Conservation (phyloP, 2,113 vertebrate species). For the Nymphicus hollandicus region DNA sequence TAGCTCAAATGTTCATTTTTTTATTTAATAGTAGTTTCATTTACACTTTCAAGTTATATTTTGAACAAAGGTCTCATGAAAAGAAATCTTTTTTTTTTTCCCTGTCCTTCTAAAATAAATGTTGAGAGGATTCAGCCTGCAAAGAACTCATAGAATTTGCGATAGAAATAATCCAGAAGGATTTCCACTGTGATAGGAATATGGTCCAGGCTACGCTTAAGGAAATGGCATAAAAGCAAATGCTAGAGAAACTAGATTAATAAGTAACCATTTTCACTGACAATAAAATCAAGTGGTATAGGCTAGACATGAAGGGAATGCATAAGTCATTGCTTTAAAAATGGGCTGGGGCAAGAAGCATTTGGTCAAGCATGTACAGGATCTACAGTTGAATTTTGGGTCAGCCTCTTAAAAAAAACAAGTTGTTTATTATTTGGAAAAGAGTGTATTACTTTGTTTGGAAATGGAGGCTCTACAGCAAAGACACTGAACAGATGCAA, state of each 20-base stretch:
- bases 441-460: neutral
- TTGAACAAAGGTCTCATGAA: slow-evolving; percentile 64
- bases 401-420: slow-evolving; percentile 14
- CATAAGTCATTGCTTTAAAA: slow-evolving; percentile 25
- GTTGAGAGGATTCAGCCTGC: slow-evolving; percentile 46
- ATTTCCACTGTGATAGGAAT: slow-evolving; percentile 40
- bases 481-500: neutral
- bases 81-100: slow-evolving; percentile 6
- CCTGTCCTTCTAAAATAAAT: slow-evolving; percentile 56
- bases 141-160: slow-evolving; percentile 49
- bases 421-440: slow-evolving; percentile 10
- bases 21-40: slow-evolving; percentile 59
- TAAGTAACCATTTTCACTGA: slow-evolving; percentile 57
- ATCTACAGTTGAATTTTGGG: neutral
- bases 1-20: slow-evolving; percentile 50
- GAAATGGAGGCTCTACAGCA: neutral
- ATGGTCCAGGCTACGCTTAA: neutral
- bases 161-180: slow-evolving; percentile 51
- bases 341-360: neutral
- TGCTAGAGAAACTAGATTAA: slow-evolving; percentile 45
- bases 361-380: neutral
- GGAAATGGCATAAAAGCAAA: slow-evolving; percentile 47
- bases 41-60: slow-evolving; percentile 59
- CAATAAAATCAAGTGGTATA: slow-evolving; percentile 49
- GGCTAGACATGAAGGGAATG: neutral